Evolutionary conservation across 2,888 invertebrate genomes (phyloP).

Genomic region (Pycnomerus fuliginosus): DNA sequence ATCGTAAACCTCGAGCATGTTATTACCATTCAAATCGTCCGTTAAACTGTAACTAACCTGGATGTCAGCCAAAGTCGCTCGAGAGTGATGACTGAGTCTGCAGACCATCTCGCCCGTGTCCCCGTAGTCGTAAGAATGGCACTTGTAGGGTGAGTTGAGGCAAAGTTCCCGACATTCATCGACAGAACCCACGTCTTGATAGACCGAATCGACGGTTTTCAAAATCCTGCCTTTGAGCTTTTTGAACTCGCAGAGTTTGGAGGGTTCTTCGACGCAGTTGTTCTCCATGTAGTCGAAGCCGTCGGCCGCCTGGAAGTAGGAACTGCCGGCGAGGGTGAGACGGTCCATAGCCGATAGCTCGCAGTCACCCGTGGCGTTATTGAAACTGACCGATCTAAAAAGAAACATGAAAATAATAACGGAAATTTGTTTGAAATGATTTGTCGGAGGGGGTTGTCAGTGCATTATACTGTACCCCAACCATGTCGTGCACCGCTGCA

Average conservation of each 20-base stretch:
- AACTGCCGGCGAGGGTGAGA: constrained; percentile 81
- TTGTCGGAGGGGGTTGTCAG: too few relatives aligned
- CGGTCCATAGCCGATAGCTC: constrained; percentile 90
- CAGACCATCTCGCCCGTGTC: constrained; percentile 93
- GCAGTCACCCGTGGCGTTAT: constrained; percentile 81
- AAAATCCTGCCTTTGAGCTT: constrained; percentile 83
- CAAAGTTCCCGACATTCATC: constrained; percentile 89
- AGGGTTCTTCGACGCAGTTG: constrained; percentile 92
- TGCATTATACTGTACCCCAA: too few relatives aligned
- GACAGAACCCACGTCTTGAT: constrained; percentile 82
- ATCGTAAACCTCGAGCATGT: too few relatives aligned
- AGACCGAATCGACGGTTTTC: constrained; percentile 92
- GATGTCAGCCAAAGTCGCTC: constrained; percentile 84
- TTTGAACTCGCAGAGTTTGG: constrained; percentile 91
- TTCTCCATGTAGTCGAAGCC: constrained; percentile 84
- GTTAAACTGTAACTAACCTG: constrained; percentile 61
- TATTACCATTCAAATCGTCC: too few relatives aligned
- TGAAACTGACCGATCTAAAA: constrained; percentile 86
- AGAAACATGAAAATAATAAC: too few relatives aligned
- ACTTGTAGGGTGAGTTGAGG: constrained; percentile 84
- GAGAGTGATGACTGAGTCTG: constrained; percentile 87
- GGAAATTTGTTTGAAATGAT: constrained; percentile 1
- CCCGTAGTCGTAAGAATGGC: constrained; percentile 92
- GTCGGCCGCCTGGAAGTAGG: constrained; percentile 61
- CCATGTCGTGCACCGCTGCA: too few relatives aligned